phyloP scores from a whole-genome alignment of 2,113 vertebrate species.

The Amblyopsis rosae region DNA sequence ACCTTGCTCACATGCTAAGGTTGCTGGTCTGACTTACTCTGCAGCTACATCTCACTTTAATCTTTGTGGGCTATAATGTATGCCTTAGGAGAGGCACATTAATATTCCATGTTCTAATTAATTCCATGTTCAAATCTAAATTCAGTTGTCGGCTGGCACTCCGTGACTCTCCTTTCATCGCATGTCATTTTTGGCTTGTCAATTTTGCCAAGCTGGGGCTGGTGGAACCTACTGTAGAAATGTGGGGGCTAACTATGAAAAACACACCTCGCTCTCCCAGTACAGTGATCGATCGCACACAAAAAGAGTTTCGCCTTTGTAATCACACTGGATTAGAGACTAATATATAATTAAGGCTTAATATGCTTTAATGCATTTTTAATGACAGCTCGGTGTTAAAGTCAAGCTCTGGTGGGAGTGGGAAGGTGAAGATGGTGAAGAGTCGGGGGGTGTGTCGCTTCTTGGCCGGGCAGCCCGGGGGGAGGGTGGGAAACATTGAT shows the following conservation, averaged over 20 bases:
- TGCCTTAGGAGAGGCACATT: slow-evolving; percentile 12
- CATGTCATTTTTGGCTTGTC: slow-evolving; percentile 31
- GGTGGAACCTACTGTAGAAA: slow-evolving; percentile 53
- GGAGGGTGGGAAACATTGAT: slow-evolving; percentile 11
- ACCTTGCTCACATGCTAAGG: neutral
- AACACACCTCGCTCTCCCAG: slow-evolving; percentile 13
- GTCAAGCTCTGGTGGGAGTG: slow-evolving; percentile 55
- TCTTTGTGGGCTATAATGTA: neutral
- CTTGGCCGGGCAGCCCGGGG: neutral
- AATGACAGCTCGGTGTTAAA: slow-evolving; percentile 72
- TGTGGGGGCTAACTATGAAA: slow-evolving; percentile 46
- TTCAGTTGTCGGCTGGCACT: neutral
- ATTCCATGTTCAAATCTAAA: slow-evolving; percentile 27
- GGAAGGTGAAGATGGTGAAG: slow-evolving; percentile 42
- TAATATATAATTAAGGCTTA: slow-evolving; percentile 78
- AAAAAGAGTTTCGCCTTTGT: slow-evolving; percentile 58
- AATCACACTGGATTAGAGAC: slow-evolving; percentile 73
- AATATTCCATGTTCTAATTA: slow-evolving; percentile 26
- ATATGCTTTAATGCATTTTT: slow-evolving; percentile 80
- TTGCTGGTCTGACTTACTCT: slow-evolving; percentile 6
- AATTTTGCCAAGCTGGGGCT: slow-evolving; percentile 24
- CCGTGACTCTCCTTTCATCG: neutral
- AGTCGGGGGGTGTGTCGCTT: neutral
- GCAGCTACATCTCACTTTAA: slow-evolving; percentile 39
- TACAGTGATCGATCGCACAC: slow-evolving; percentile 15